Evolutionary conservation across 2,888 invertebrate genomes (phyloP), one percentile per base, ranked within the genome.

Genomic region (Oscheius myriophilus): DNA sequence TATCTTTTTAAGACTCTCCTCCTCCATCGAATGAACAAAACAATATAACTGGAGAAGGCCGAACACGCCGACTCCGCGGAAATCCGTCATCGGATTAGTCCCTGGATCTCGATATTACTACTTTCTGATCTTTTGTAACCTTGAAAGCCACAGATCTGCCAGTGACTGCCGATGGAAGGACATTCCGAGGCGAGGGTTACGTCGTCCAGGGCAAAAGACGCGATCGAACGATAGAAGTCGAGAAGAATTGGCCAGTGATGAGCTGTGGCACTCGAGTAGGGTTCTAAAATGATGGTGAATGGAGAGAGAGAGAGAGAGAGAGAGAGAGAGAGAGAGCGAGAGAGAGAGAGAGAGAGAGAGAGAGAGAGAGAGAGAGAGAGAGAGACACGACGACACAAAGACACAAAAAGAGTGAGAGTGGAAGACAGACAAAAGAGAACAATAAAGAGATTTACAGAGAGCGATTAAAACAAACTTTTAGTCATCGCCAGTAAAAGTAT

Each of bases 141-240:
- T 53, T 78, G 78, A 21, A 76, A 78, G 7, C 78, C 78, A 49
- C 76, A 73, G 51, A 68, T 73, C 51, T 74, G 71, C 78, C 78
- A 78, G 63, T 78, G 78, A 2, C 69, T 23, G 14, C 78, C 78
- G 23, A 51, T 62, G 12, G 59, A 16, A 2, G 65, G 66, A 54
- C 70, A 70, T 42, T 70, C 62, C 21, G n/a, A 39, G 45, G 69
- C 64, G 2, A 69, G 26, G 4, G 58, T n/a, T 11, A 41, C 16
- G 23, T 63, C 53, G 11, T 69, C 64, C n/a, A 64, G 33, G 2
- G 69, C 65, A 16, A 64, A 51, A 16, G 67, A 25, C 54, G 59
- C 66, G 49, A 70, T 39, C 23, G 58, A 33, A 4, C 64, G 55
- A 25, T 61, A 69, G 58, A 74, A 74, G 26, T 72, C 69, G 39